Evolutionary conservation across 2,113 vertebrate genomes (phyloP), one percentile per base, ranked within the genome.

Genomic region (Lipophrys pholis): DNA sequence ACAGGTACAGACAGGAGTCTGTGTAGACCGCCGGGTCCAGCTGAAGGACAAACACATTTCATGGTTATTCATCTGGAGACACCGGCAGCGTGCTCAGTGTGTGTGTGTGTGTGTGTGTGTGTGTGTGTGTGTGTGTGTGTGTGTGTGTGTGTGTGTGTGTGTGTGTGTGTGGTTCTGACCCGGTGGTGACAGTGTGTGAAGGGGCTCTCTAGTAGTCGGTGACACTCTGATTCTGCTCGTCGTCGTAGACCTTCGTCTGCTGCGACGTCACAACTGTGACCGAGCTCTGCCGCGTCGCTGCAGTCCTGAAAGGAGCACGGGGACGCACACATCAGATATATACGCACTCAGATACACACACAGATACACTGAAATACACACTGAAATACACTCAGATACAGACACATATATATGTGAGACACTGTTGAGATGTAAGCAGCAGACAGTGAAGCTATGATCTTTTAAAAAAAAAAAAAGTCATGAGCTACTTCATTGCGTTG

Each of bases 151-250:
- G 21, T 30, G 21, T 30, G 21, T 30, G 21, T 30, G 21, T 30
- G 21, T 30, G 21, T 30, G 21, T 30, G 21, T 30, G 21, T 30
- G 21, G 21, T 30, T 30, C 92, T 91, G 77, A 97, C 97, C 93
- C 93, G 80, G 2, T 14, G 14, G 40, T 97, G 96, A 56, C 96
- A 97, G 8, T 91, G 92, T 11, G 11, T 64, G 83, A 98, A 98
- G 2, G 95, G 94, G 3, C 49, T 46, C 0, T 92, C 91, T 82
- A 95, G 85, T 7, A 99, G 90, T 36, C 17, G 67, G 42, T 92
- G 82, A 7, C 97, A 98, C 1, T 75, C 2, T 0, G 91, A 73
- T 61, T 94, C 93, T 0, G 95, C 96, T 8, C 81, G 79, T 0
- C 6, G 67, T 11, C 7, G 69, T 0, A 88, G 51, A 1, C 15